Evolutionary conservation across 2,113 vertebrate genomes (phyloP).

Genomic region (Ochotona curzoniae): DNA sequence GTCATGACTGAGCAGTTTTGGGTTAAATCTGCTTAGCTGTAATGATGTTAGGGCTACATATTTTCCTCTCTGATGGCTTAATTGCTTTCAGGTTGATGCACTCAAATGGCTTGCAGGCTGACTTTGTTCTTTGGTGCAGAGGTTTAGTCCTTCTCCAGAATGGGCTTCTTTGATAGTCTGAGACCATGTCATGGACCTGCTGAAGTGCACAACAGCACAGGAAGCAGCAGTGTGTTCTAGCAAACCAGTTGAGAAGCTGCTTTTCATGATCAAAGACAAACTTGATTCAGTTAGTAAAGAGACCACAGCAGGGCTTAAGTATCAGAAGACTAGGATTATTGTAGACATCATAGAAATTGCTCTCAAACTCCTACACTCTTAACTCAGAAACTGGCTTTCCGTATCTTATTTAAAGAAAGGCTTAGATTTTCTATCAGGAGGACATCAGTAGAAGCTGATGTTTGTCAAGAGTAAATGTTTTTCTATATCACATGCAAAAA

Average conservation of each 20-base stretch:
- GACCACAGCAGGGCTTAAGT: background rate
- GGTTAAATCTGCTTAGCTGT: background rate
- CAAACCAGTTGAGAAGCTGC: background rate
- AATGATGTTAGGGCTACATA: background rate
- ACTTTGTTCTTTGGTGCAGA: background rate
- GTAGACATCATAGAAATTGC: background rate
- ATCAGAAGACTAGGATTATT: background rate
- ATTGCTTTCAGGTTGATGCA: background rate
- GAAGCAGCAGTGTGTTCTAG: background rate
- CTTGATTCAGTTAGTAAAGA: background rate
- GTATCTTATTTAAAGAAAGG: background rate
- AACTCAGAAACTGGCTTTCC: background rate
- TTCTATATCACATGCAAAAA: background rate
- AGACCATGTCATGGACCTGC: no score
- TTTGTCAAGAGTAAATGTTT: background rate
- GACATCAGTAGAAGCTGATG: background rate
- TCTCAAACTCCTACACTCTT: background rate
- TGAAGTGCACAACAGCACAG: background rate
- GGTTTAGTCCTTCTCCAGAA: background rate
- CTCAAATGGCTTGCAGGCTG: background rate
- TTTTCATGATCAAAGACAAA: background rate
- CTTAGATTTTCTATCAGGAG: background rate
- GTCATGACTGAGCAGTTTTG: background rate
- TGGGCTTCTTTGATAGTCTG: background rate
- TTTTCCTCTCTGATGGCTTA: background rate